Conservation (phyloP, 2,888 invertebrate species). For the Gymnocheta viridis region DNA sequence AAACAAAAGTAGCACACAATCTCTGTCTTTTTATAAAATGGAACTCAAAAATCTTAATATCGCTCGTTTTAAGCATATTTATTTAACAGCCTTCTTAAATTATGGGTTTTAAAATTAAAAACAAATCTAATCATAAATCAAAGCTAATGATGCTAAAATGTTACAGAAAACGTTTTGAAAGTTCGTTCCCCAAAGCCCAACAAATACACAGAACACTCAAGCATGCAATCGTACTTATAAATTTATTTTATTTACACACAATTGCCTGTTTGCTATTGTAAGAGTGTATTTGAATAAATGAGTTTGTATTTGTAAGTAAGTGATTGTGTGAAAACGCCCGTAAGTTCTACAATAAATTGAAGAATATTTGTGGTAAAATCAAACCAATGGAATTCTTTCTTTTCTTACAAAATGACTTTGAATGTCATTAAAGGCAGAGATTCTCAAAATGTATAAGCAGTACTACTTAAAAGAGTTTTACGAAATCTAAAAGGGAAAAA, state of each 20-base stretch:
- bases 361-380: constrained; percentile 62
- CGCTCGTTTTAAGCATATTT: constrained; percentile 12
- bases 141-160: constrained; percentile 81
- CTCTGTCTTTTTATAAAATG: neutral
- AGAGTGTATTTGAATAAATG: neutral
- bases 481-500: too few relatives aligned
- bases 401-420: constrained; percentile 18
- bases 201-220: neutral
- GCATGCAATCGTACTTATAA: constrained; percentile 1
- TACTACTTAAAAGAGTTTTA: neutral
- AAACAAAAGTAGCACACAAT: neutral
- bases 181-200: constrained; percentile 44
- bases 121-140: constrained; percentile 81
- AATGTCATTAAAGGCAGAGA: constrained; percentile 38
- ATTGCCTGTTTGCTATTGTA: neutral
- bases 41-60: constrained; percentile 32
- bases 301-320: neutral
- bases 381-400: constrained; percentile 49
- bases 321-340: constrained; percentile 4
- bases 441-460: neutral
- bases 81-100: constrained; percentile 44
- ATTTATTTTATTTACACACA: constrained; percentile 42
- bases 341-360: constrained; percentile 54
- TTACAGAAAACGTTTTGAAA: constrained; percentile 70
- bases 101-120: constrained; percentile 76